Evolutionary conservation across 2,888 invertebrate species (phyloP), one percentile per base, ranked within the genome.

Genomic region (Axea sp.): DNA sequence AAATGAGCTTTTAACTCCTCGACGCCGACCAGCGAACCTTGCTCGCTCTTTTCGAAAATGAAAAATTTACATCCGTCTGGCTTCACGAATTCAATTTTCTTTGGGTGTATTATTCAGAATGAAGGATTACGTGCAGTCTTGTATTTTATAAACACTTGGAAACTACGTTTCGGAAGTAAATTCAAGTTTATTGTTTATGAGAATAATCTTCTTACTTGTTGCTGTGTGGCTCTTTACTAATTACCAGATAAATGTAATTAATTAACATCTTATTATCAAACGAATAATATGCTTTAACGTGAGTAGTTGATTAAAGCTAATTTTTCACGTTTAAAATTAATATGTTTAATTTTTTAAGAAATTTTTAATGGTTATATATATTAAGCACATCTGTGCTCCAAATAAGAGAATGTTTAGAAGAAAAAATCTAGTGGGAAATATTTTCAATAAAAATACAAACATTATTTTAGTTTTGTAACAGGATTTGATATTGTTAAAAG

Each of bases 1-100:
- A 73, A 73, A 73, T 74, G 68, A 69, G 62, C 68, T 74, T 68
- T 68, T 69, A 62, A 69, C 64, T 59, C 39, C 73, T 43, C 49
- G 12, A 28, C 53, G 55, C 14, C 31, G 41, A 35, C 64, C 45
- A 17, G 15, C 37, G 9, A 60, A 12, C 14, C 47, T n/a, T n/a
- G n/a, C n/a, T 8, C 3, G 7, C 45, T 30, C 12, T 47, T 65
- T 57, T 51, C 30, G 28, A 73, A 53, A 73, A 59, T 65, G 47
- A 65, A 67, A 65, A 67, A 67, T 60, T 53, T 51, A 53, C 55
- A 60, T 59, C 39, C 47, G 37, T 53, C 53, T 51, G 57, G 37
- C 33, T 37, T 33, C 15, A 14, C 14, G 47, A 41, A 55, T 37
- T 45, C 65, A 55, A 47, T 65, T 65, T 47, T 45, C 55, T 55